Evolutionary conservation across 1,140 invertebrate species (phyloP).

Genomic region (Musca domestica): DNA sequence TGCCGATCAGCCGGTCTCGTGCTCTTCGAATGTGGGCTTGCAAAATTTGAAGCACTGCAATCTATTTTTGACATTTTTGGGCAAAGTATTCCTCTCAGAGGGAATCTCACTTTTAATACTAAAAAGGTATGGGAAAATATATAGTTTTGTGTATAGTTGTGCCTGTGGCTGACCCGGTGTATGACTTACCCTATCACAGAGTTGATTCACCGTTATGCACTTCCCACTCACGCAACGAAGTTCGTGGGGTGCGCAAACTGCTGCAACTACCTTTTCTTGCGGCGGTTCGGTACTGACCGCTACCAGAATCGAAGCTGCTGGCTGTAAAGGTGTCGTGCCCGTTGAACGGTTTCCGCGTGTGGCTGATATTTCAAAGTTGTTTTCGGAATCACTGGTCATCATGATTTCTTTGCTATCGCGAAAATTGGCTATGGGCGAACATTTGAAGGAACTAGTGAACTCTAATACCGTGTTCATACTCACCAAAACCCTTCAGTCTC

Average conservation of each 20-base stretch:
- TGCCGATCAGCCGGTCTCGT: no score
- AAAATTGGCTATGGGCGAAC: slow-evolving; percentile 41
- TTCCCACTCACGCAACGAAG: slow-evolving; percentile 63
- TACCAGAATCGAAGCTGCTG: slow-evolving; percentile 40
- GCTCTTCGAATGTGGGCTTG: neutral
- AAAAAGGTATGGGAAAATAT: neutral
- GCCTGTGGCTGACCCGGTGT: neutral
- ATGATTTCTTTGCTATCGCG: slow-evolving; percentile 55
- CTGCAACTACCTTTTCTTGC: slow-evolving; percentile 24
- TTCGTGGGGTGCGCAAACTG: slow-evolving; percentile 57
- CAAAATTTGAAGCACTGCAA: neutral
- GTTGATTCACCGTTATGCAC: slow-evolving; percentile 62
- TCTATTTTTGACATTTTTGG: neutral
- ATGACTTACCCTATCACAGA: slow-evolving; percentile 59
- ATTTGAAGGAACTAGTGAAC: neutral
- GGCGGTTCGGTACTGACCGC: slow-evolving; percentile 35
- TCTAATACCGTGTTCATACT: slow-evolving; percentile 15
- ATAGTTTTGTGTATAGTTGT: no score
- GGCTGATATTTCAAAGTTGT: slow-evolving; percentile 53
- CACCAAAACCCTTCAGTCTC: slow-evolving; percentile 46
- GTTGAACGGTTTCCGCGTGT: slow-evolving; percentile 34
- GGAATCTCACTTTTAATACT: neutral
- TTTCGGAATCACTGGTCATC: slow-evolving; percentile 56
- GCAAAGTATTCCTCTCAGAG: neutral
- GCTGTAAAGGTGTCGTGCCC: slow-evolving; percentile 34